Evolutionary conservation across 1,140 invertebrate species (phyloP).

Genomic region (Oncopeltus fasciatus): DNA sequence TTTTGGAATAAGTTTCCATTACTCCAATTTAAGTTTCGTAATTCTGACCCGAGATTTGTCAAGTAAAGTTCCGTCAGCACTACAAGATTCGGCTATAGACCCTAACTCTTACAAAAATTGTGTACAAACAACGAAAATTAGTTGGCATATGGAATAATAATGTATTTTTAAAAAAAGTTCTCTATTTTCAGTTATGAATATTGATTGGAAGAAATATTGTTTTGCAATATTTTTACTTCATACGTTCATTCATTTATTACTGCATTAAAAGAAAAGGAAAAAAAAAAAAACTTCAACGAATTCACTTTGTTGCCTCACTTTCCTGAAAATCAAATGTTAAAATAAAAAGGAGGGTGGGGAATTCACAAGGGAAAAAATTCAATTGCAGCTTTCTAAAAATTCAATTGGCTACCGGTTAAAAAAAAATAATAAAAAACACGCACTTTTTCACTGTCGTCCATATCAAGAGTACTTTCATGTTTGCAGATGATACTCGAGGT

Average conservation of each 20-base stretch:
- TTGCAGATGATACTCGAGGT: background rate
- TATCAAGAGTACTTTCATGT: background rate
- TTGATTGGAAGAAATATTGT: too few species aligned
- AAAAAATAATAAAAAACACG: background rate
- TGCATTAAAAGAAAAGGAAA: background rate
- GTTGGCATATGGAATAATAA: too few species aligned
- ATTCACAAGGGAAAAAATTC: constrained; percentile 5
- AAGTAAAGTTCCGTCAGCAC: too few species aligned
- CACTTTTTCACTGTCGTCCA: background rate
- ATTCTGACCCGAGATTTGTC: too few species aligned
- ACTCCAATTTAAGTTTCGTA: too few species aligned
- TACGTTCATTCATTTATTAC: background rate
- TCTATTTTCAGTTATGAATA: too few species aligned
- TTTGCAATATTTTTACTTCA: too few species aligned
- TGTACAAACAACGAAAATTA: too few species aligned
- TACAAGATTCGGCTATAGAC: too few species aligned
- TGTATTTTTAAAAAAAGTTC: too few species aligned
- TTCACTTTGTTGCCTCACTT: constrained; percentile 6
- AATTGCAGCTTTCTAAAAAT: constrained; percentile 4
- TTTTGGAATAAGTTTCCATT: too few species aligned
- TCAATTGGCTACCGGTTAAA: constrained; percentile 1
- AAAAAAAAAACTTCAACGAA: background rate
- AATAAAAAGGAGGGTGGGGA: constrained; percentile 2
- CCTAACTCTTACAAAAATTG: too few species aligned
- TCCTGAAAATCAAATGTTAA: constrained; percentile 7